A percentile compares a stretch with the other conserved stretches of the same genome.
Conservation (phyloP, 2,888 invertebrate genomes). For the Hydriomena furcata region DNA sequence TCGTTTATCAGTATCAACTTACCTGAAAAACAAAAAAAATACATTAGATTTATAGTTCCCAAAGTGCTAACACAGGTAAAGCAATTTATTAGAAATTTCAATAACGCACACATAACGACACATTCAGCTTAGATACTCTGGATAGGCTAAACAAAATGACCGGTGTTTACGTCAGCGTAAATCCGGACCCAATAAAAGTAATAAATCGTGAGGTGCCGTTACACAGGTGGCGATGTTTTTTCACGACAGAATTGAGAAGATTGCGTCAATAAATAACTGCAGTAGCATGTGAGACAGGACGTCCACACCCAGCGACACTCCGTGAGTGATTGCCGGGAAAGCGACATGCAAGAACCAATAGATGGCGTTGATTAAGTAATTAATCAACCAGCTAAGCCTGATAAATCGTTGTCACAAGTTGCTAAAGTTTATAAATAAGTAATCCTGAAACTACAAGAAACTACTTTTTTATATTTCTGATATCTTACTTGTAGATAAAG, state of each 20-base stretch:
- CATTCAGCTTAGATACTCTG: conserved; percentile 29
- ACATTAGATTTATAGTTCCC: conserved; percentile 21
- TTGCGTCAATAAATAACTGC: conserved; percentile 76
- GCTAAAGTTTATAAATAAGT: conserved; percentile 12
- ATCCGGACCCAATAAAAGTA: conserved; percentile 61
- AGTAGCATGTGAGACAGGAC: conserved; percentile 56
- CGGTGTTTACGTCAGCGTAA: conserved; percentile 51
- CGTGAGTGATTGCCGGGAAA: conserved; percentile 68
- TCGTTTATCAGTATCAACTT: conserved; percentile 26
- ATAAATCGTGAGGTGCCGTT: conserved; percentile 61
- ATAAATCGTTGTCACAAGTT: conserved; percentile 35
- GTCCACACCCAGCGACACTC: conserved; percentile 55
- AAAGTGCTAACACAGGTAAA: conserved; percentile 22
- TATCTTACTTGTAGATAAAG: background rate
- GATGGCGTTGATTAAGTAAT: conserved; percentile 74
- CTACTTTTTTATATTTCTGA: background rate
- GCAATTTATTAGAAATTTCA: conserved; percentile 25
- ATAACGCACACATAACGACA: conserved; percentile 33
- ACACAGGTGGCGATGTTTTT: conserved; percentile 65
- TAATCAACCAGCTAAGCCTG: conserved; percentile 59
- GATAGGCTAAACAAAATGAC: conserved; percentile 41
- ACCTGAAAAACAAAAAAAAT: conserved; percentile 44
- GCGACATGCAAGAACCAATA: conserved; percentile 66
- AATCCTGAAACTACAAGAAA: background rate
- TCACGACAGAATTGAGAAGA: conserved; percentile 60